Evolutionary conservation across 1,140 invertebrate genomes (phyloP).

Genomic region (Aphidius ervi): DNA sequence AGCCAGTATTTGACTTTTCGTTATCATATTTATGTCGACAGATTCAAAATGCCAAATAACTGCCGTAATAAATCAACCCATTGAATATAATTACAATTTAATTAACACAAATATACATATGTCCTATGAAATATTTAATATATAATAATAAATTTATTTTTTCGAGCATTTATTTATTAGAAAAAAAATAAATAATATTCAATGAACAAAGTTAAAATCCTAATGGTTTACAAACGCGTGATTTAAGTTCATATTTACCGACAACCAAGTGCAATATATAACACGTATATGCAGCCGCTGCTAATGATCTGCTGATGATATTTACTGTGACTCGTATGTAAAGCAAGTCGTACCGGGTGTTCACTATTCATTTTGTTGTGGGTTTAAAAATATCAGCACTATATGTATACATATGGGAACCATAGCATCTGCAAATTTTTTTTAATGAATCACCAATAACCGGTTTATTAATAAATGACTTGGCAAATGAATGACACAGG

Average conservation of each 20-base stretch:
- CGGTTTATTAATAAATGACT: slow-evolving; percentile 19
- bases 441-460: slow-evolving; percentile 14
- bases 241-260: slow-evolving; percentile 8
- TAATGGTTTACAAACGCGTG: not conserved
- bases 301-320: slow-evolving; percentile 29
- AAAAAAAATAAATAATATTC: too few relatives aligned
- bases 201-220: too few relatives aligned
- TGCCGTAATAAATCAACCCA: too few relatives aligned
- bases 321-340: slow-evolving; percentile 21
- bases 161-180: not conserved
- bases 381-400: slow-evolving; percentile 16
- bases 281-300: slow-evolving; percentile 7
- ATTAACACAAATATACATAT: too few relatives aligned
- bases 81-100: too few relatives aligned
- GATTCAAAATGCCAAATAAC: too few relatives aligned
- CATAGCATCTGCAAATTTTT: too few relatives aligned
- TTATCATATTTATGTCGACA: slow-evolving; percentile 15
- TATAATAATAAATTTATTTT: slow-evolving; percentile 4
- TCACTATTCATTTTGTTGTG: not conserved
- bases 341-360: slow-evolving; percentile 10
- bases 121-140: too few relatives aligned
- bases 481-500: slow-evolving; percentile 1
- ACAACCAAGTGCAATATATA: not conserved
- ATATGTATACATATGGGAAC: not conserved
- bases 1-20: slow-evolving; percentile 5